phyloP scores from a whole-genome alignment of 2,113 vertebrate species.

The Pavo muticus region DNA sequence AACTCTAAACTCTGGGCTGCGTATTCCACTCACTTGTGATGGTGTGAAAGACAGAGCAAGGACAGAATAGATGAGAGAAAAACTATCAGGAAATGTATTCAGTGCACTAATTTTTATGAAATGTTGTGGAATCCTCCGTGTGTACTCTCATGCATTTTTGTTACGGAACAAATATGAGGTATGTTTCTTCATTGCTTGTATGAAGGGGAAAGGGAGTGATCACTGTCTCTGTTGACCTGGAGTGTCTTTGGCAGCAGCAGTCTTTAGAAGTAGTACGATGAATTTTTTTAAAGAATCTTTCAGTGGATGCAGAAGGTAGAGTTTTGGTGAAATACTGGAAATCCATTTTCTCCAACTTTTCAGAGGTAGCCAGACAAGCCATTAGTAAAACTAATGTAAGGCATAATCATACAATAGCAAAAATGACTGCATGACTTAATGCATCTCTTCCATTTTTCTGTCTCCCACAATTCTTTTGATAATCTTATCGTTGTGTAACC shows the following conservation, averaged over 20 bases:
- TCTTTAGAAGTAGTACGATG: background rate
- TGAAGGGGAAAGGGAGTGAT: background rate
- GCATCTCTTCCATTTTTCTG: conserved; percentile 54
- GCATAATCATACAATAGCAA: conserved; percentile 16
- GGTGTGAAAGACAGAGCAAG: background rate
- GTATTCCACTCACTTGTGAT: background rate
- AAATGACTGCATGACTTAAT: conserved; percentile 40
- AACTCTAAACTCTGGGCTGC: background rate
- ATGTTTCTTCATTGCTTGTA: background rate
- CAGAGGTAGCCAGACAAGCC: conserved; percentile 36
- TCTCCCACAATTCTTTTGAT: conserved; percentile 43
- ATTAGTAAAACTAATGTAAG: conserved; percentile 53
- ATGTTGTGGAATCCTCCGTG: background rate
- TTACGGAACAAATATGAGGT: background rate
- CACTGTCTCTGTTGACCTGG: background rate
- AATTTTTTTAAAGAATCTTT: background rate
- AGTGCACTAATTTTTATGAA: background rate
- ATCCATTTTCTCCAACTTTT: conserved; percentile 43
- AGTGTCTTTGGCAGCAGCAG: background rate
- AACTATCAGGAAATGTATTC: background rate
- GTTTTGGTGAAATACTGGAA: conserved; percentile 39
- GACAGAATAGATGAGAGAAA: background rate
- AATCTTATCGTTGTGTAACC: conserved; percentile 56
- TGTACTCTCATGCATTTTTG: background rate
- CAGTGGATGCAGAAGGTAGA: background rate